These are phyloP conservation scores for Drosophila dives DNA, from an alignment of 2,888 invertebrate species.

Conservation along the genomic window DNA sequence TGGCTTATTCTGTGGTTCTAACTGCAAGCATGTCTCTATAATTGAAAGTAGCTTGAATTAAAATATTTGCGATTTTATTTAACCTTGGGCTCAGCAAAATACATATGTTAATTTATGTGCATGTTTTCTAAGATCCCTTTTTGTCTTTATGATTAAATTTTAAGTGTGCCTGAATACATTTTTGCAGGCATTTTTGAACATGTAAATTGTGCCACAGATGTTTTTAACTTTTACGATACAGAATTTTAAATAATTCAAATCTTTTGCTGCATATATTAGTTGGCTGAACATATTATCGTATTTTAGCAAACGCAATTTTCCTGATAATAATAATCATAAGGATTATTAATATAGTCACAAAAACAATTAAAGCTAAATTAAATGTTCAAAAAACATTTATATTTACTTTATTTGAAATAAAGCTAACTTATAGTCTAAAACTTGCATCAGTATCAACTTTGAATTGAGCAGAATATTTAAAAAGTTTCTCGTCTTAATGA, in stretches of 20 bases:
- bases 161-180: not conserved
- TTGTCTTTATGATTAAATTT: not conserved
- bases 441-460: not conserved
- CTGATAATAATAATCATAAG: not conserved
- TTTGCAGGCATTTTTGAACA: not conserved
- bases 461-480: not conserved
- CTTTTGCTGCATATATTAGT: conserved; percentile 50
- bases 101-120: not conserved
- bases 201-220: conserved; percentile 42
- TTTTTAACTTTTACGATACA: conserved; percentile 4
- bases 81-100: not conserved
- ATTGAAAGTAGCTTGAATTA: not conserved
- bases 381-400: not conserved
- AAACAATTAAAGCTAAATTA: not conserved
- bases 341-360: not conserved
- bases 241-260: conserved; percentile 42
- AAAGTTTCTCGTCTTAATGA: not conserved
- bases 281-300: not conserved
- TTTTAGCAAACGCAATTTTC: not conserved
- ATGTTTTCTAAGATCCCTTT: not conserved
- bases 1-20: not conserved
- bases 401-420: not conserved
- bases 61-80: not conserved
- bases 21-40: not conserved
- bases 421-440: not conserved